phyloP scores from a whole-genome alignment of 2,113 vertebrate genomes.

The Vulpes vulpes region DNA sequence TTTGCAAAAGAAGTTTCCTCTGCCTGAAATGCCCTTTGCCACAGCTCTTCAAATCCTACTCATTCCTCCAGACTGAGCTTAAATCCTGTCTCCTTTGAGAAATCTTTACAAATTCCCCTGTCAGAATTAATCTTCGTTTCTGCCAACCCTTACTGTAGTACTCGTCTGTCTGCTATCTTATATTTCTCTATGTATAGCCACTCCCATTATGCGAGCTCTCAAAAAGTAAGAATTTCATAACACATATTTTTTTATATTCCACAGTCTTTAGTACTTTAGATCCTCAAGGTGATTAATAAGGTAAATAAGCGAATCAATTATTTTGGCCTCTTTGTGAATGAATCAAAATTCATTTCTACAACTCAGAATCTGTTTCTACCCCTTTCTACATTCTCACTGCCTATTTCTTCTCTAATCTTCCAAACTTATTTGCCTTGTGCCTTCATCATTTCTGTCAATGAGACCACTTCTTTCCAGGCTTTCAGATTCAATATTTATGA shows the following conservation, averaged over 20 bases:
- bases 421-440: neutral
- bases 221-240: neutral
- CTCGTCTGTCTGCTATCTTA: neutral
- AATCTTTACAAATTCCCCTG: constrained; percentile 25
- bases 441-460: neutral
- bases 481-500: neutral
- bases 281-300: neutral
- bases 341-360: neutral
- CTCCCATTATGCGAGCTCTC: neutral
- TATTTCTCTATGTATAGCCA: neutral
- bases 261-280: neutral
- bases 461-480: neutral
- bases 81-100: constrained; percentile 33
- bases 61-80: constrained; percentile 11
- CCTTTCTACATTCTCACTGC: neutral
- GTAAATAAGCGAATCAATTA: neutral
- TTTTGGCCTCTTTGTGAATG: constrained; percentile 24
- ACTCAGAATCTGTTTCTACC: neutral
- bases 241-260: neutral
- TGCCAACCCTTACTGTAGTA: neutral
- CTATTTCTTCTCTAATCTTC: neutral
- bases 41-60: constrained; percentile 11
- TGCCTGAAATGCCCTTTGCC: neutral
- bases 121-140: neutral
- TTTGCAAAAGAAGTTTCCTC: neutral